A percentile compares a stretch with the other conserved stretches of the same genome.
Conservation (phyloP, 2,797 vertebrate genomes). For the Oceanodroma leucorhoa region DNA sequence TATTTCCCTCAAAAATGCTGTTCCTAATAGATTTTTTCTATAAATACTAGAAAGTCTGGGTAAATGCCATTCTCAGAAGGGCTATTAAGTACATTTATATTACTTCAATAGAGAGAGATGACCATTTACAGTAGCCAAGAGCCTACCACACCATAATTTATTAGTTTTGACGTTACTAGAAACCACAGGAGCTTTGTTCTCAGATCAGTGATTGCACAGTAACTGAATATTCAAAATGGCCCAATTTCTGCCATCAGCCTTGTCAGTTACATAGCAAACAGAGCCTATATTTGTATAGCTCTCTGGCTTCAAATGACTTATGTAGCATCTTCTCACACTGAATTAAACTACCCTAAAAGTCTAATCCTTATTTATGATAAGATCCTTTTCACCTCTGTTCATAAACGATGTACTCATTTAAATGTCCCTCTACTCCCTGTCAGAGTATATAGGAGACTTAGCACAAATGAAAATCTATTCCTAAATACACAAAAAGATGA, state of each 20-base stretch:
- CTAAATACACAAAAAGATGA: conserved; percentile 29
- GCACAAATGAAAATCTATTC: neutral
- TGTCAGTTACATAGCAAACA: conserved; percentile 1
- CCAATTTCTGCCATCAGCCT: neutral
- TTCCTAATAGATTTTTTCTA: neutral
- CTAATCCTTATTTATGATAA: conserved; percentile 59
- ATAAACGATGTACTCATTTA: conserved; percentile 15
- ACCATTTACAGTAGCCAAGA: neutral
- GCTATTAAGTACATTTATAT: neutral
- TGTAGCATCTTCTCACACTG: neutral
- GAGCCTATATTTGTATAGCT: neutral
- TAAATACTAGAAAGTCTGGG: neutral
- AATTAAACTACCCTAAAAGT: conserved; percentile 28
- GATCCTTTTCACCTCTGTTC: conserved; percentile 13
- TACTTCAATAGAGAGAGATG: neutral
- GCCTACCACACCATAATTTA: neutral
- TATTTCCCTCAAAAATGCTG: neutral
- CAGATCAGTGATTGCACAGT: neutral
- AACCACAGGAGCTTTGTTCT: neutral
- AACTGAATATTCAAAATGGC: neutral
- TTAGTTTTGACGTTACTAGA: neutral
- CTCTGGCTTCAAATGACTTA: neutral
- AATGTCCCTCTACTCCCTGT: conserved; percentile 4
- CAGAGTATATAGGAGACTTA: neutral
- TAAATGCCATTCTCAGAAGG: neutral